These are phyloP conservation scores for Tetrapedia diversipes DNA, from an alignment of 2,888 invertebrate species.

Conservation along the genomic window DNA sequence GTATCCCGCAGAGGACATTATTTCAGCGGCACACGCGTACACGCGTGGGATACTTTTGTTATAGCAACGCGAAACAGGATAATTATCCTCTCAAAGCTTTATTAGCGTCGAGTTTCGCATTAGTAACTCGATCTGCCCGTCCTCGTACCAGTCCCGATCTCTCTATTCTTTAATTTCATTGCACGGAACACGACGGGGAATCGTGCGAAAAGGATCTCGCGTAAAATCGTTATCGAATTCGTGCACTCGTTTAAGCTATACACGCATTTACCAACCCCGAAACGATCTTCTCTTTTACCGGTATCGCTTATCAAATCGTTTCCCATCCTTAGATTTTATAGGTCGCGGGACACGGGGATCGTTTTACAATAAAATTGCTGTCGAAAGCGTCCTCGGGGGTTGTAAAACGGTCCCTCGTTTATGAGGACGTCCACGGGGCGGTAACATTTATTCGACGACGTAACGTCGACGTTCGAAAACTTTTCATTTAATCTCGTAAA, in stretches of 20 bases:
- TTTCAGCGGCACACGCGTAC: background rate
- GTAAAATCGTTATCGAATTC: background rate
- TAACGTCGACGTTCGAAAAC: conserved; percentile 12
- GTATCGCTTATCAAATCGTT: conserved; percentile 7
- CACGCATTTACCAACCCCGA: no score
- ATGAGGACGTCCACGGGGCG: background rate
- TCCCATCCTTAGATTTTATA: background rate
- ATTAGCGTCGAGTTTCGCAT: background rate
- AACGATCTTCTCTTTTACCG: background rate
- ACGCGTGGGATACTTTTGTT: no score
- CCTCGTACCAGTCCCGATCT: background rate
- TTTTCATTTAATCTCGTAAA: conserved; percentile 45
- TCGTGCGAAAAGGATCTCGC: no score
- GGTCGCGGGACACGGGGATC: background rate
- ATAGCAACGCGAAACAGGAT: conserved; percentile 3
- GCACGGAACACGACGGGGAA: no score
- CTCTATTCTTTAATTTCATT: no score
- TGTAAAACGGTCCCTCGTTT: conserved; percentile 4
- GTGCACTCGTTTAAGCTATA: background rate
- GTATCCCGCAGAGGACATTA: background rate
- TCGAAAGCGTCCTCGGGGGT: no score
- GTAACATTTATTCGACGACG: conserved; percentile 8
- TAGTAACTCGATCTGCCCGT: background rate
- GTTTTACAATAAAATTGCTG: background rate
- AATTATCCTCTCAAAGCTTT: conserved; percentile 2